Evolutionary conservation across 1,140 invertebrate genomes (phyloP), one percentile per base, ranked within the genome.

Genomic region (Oscheius sp.): DNA sequence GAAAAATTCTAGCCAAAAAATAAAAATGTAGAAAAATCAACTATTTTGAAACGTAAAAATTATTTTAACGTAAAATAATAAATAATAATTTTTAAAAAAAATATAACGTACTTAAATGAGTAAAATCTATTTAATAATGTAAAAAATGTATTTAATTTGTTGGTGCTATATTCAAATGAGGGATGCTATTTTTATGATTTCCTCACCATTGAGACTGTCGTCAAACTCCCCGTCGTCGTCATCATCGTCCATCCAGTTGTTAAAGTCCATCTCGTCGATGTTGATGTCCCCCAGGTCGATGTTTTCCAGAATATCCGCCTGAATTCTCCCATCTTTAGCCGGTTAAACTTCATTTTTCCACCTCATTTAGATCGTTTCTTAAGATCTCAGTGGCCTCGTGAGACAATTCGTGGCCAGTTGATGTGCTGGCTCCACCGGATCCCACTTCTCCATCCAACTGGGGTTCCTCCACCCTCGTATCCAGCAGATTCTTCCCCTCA

Each of bases 381-480:
- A 74, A 34, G 46, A 46, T 61, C 34, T 74, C 72, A 18, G 49
- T 28, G n/a, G 72, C 72, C 15, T 59, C 38, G 18, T 36, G 58
- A 28, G 49, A 45, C 28, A 74, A 26, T 18, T 58, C 35, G 15
- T 58, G 29, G n/a, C 31, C 26, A 2, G 10, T 20, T 4, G 3
- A 2, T 7, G 46, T n/a, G 1, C 10, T 34, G 7, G 23, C 20
- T 26, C 32, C 32, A 31, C 64, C 31, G 38, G 1, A 13, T 23
- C 29, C 46, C 49, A 49, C 34, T 58, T 74, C 66, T 73, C 82
- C 83, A 34, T 79, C 73, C 15, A 84, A 35, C 4, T 58, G 46
- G 18, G 81, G 81, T 49, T 83, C 80, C 3, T 84, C 82, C 1
- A 85, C 63, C 1, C 68, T 66, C 4, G 58, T 59, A 10, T 84